phyloP scores from a whole-genome alignment of 2,797 vertebrate genomes.

The Melanotaenia trifasciata region DNA sequence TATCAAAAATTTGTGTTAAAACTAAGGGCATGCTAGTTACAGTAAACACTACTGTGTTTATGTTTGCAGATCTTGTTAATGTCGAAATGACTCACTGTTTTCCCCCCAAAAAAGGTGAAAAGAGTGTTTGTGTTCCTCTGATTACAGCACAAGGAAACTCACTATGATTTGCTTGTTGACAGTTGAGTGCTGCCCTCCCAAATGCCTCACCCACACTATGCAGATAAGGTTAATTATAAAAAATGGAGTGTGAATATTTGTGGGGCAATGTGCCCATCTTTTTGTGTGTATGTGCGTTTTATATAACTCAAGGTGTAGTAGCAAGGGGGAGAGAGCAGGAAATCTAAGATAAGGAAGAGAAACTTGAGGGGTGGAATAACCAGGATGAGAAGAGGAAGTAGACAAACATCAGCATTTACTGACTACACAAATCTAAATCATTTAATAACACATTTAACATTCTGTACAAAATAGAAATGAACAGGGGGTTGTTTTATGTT shows the following conservation, averaged over 20 bases:
- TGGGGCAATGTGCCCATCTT: conserved; percentile 1
- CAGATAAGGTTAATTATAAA: conserved; percentile 74
- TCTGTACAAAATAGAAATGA: conserved; percentile 9
- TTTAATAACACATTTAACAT: conserved; percentile 22
- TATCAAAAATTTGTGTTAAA: conserved; percentile 27
- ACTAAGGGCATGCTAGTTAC: conserved; percentile 17
- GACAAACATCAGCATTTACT: conserved; percentile 40
- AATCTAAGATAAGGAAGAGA: conserved; percentile 53
- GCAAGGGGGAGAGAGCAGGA: conserved; percentile 45
- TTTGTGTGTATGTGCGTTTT: conserved; percentile 28
- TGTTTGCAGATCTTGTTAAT: conserved; percentile 5
- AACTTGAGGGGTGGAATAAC: conserved; percentile 11
- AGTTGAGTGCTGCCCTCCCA: conserved; percentile 48
- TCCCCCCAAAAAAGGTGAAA: conserved; percentile 16
- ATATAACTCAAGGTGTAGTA: conserved; percentile 25
- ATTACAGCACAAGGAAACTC: conserved; percentile 62
- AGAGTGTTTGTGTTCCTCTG: conserved; percentile 21
- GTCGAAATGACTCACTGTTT: conserved; percentile 48
- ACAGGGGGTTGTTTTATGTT: not conserved
- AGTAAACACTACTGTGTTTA: conserved; percentile 35
- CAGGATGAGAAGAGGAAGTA: conserved; percentile 11
- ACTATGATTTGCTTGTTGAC: conserved; percentile 71
- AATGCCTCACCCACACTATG: conserved; percentile 15
- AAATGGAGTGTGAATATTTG: conserved; percentile 25
- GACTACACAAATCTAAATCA: conserved; percentile 4